These are phyloP conservation scores for Ectropis crepuscularia DNA, from an alignment of 2,888 invertebrate genomes.

Conservation along the genomic window DNA sequence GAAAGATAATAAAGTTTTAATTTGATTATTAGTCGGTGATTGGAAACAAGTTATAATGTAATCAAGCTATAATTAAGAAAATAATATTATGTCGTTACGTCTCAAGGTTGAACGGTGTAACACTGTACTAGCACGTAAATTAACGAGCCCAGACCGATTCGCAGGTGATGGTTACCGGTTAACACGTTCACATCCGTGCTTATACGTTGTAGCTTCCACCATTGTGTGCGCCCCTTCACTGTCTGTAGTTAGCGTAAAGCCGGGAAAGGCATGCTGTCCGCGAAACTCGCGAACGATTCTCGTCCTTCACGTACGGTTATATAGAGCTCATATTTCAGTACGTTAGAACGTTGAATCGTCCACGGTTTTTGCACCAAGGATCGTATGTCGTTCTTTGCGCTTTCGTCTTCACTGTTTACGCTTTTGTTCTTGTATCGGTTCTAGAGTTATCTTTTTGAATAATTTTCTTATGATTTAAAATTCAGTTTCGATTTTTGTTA, in stretches of 20 bases:
- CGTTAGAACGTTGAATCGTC: conserved; percentile 60
- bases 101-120: conserved; percentile 9
- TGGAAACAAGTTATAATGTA: neutral
- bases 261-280: conserved; percentile 49
- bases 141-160: conserved; percentile 47
- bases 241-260: conserved; percentile 53
- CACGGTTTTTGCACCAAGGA: conserved; percentile 46
- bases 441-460: conserved; percentile 34
- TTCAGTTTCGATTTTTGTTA: conserved; percentile 41
- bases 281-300: conserved; percentile 54
- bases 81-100: neutral
- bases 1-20: neutral
- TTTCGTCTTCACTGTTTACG: conserved; percentile 46
- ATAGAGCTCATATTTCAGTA: conserved; percentile 80
- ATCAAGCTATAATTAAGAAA: neutral
- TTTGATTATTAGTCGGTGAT: neutral
- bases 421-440: conserved; percentile 37
- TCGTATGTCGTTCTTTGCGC: conserved; percentile 48
- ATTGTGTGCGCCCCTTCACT: conserved; percentile 58
- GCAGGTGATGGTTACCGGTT: conserved; percentile 77
- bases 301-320: conserved; percentile 66
- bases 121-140: conserved; percentile 39
- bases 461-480: conserved; percentile 34
- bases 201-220: conserved; percentile 64
- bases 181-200: conserved; percentile 82